Conservation (phyloP, 2,888 invertebrate species). For the Pyrochroa serraticornis region DNA sequence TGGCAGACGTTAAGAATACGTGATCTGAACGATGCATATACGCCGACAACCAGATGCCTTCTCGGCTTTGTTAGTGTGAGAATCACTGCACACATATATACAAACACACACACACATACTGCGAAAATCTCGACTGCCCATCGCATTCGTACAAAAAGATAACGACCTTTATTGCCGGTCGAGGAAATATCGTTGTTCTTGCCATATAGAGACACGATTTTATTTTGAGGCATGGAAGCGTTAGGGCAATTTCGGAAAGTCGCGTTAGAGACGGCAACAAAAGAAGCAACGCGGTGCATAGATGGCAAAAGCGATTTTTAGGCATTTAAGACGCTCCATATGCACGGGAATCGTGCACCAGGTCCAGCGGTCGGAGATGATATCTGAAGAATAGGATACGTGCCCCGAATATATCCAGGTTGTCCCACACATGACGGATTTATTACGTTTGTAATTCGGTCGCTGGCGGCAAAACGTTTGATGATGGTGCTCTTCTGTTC, state of each 20-base stretch:
- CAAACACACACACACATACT: slow-evolving; percentile 7
- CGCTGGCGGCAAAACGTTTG: slow-evolving; percentile 38
- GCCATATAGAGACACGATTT: slow-evolving; percentile 20
- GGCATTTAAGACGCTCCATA: slow-evolving; percentile 18
- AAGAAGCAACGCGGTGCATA: slow-evolving; percentile 11
- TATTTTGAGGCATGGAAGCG: slow-evolving; percentile 18
- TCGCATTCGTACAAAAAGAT: slow-evolving; percentile 34
- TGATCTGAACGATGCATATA: slow-evolving; percentile 56
- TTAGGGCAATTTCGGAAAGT: slow-evolving; percentile 16
- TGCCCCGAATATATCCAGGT: slow-evolving; percentile 41
- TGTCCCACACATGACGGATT: slow-evolving; percentile 44
- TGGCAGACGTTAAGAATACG: slow-evolving; percentile 55
- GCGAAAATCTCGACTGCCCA: slow-evolving; percentile 45
- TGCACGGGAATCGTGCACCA: slow-evolving; percentile 24
- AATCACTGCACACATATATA: slow-evolving; percentile 41
- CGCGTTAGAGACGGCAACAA: not conserved
- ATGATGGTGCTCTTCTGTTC: slow-evolving; percentile 22
- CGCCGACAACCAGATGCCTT: slow-evolving; percentile 33
- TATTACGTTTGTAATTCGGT: slow-evolving; percentile 38
- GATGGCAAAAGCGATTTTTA: slow-evolving; percentile 21
- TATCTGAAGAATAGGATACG: slow-evolving; percentile 38
- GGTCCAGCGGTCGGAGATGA: slow-evolving; percentile 31
- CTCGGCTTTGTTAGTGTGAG: slow-evolving; percentile 51
- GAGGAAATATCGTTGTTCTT: slow-evolving; percentile 22
- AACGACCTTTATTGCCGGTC: slow-evolving; percentile 23